Base-by-base conservation (phyloP, 2,888 invertebrate genomes). In the Microplitis manilae region DNA sequence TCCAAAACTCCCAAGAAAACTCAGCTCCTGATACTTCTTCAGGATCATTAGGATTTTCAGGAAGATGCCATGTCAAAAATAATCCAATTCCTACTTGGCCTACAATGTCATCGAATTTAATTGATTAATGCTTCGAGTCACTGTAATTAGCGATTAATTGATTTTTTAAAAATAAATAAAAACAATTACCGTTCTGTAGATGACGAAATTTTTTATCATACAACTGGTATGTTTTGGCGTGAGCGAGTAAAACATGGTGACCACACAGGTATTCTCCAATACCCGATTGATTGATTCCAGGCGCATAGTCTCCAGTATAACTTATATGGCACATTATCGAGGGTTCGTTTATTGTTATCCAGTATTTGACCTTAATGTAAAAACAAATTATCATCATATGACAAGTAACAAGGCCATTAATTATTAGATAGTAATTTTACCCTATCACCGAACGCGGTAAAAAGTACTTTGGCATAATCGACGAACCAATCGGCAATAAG, bases 261-360 rank as follows among this genome's bases (percentile, higher is more conserved):
- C 91, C 90, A 79, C 93, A 94, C 71, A 92, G 86, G 87, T 95
- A 95, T 72, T 92, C 92, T 0, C 91, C 92, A 20, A 92, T 84
- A 5, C 93, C 93, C 67, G 91, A 91, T 41, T 84, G 83, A 41
- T 84, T 80, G 17, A 87, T 65, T 6, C 82, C 83, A 76, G 77
- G 77, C 5, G 68, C 72, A 7, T 65, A 38, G 20, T 76, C 59
- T 30, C 79, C 74, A 0, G 92, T 93, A 81, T 92, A 93, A 6
- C 92, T 92, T 83, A 91, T 90, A 78, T 91, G 87, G 83, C 92
- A 92, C 65, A 92, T 91, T 83, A 92, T 91, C 90, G 91, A 92
- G 1, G 95, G 95, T 85, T 96, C 96, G 86, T 96, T 96, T 81
- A 96, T 92, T 0, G 96, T 96, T n/a, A 94, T 92, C 95, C 96